Percentiles rank a stretch among this genome's conserved stretches.
Conservation (phyloP, 2,888 invertebrate genomes). For the Sisyra nigra region DNA sequence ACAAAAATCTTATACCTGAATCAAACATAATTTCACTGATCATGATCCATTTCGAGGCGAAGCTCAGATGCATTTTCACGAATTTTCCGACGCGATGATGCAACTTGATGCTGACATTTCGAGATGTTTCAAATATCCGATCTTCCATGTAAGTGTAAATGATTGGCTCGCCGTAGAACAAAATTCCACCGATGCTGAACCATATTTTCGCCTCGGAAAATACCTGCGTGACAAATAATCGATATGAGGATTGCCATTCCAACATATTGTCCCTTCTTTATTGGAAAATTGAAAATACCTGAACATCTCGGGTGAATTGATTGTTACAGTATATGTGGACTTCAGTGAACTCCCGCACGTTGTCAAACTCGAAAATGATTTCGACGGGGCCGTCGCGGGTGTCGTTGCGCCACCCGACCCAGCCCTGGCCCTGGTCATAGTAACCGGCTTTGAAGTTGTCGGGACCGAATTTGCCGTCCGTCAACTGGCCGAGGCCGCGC, state of each 20-base stretch:
- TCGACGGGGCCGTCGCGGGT: conserved; percentile 45
- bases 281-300: conserved; percentile 31
- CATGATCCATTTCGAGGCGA: conserved; percentile 75
- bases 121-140: conserved; percentile 60
- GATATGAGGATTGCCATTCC: not conserved
- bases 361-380: conserved; percentile 69
- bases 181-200: conserved; percentile 67
- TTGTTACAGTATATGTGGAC: conserved; percentile 74
- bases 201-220: conserved; percentile 65
- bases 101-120: conserved; percentile 68
- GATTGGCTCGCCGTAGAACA: conserved; percentile 62
- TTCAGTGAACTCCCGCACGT: conserved; percentile 69
- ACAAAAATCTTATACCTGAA: conserved; percentile 45
- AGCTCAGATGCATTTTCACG: conserved; percentile 61
- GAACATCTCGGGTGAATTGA: conserved; percentile 68
- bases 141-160: conserved; percentile 57
- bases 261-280: not conserved
- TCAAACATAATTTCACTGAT: conserved; percentile 80
- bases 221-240: conserved; percentile 33
- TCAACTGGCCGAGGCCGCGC: conserved; percentile 68
- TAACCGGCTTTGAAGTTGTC: conserved; percentile 52
- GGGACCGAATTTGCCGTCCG: conserved; percentile 64
- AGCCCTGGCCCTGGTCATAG: conserved; percentile 49
- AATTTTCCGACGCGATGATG: conserved; percentile 67
- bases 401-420: conserved; percentile 86